These are phyloP conservation scores for Myrmecobius fasciatus DNA, from an alignment of 2,113 vertebrate genomes.

Conservation along the genomic window DNA sequence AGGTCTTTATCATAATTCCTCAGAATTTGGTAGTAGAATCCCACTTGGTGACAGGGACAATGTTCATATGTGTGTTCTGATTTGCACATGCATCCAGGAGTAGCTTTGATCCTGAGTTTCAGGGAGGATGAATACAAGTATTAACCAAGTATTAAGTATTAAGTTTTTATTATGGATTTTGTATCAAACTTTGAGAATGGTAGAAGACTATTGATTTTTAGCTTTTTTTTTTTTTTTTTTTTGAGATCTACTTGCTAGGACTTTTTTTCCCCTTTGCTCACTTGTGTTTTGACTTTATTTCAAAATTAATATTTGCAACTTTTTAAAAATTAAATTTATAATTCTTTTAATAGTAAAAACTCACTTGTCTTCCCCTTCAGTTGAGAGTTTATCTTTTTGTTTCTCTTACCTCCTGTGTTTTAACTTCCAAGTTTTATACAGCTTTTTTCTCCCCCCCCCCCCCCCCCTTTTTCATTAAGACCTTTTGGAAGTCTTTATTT, in stretches of 20 bases:
- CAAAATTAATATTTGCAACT: constrained; percentile 46
- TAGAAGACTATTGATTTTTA: constrained; percentile 34
- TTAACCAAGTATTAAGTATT: no score
- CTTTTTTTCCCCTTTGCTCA: constrained; percentile 44
- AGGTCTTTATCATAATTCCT: no score
- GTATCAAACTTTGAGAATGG: constrained; percentile 20
- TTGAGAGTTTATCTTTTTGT: not conserved
- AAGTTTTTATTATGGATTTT: constrained; percentile 23
- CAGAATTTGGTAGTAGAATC: not conserved
- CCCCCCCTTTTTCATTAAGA: not conserved
- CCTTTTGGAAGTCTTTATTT: not conserved
- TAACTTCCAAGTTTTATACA: not conserved
- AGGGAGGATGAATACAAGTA: not conserved
- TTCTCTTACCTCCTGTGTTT: not conserved
- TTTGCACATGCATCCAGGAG: not conserved
- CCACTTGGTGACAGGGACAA: not conserved
- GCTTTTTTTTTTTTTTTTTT: constrained; percentile 28
- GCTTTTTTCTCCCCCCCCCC: not conserved
- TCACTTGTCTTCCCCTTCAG: not conserved
- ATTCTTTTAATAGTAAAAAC: not conserved
- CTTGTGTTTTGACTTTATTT: constrained; percentile 24
- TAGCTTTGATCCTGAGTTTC: not conserved
- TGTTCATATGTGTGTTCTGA: not conserved
- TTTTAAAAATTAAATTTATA: not conserved
- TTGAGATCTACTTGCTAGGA: constrained; percentile 40